Evolutionary conservation across 2,888 invertebrate genomes (phyloP), one percentile per base, ranked within the genome.

Genomic region (Exephanes ischioxanthus): DNA sequence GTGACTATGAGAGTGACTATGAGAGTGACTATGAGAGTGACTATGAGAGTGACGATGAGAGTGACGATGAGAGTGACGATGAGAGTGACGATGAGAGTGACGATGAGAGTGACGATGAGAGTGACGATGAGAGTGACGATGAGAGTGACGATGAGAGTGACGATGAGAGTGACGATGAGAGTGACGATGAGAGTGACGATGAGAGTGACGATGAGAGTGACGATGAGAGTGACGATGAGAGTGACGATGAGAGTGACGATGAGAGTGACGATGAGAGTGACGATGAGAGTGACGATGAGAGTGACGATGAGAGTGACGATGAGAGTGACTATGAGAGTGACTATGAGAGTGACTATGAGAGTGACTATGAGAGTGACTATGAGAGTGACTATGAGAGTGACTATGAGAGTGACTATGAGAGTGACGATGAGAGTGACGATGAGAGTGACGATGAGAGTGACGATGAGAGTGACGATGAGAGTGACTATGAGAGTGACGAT

Each of bases 41-140:
- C 26, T 0, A 26, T 2, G 3, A 26, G 26, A 26, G 26, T 26
- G 3, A 37, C 19, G 2, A 22, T 9, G 0, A 3, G 1, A 89
- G 91, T 30, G 16, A 14, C 89, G 89, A 88, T 87, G 88, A 87
- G 86, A 88, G 33, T 33, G 4, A 26, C 26, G 4, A n/a, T n/a
- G n/a, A n/a, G n/a, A n/a, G n/a, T n/a, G n/a, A n/a, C n/a, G n/a
- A n/a, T n/a, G n/a, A n/a, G n/a, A n/a, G n/a, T n/a, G n/a, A n/a
- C n/a, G 4, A 33, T 33, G 0, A 3, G 5, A 5, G 33, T 33
- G 5, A 33, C 19, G 2, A 55, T 22, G 0, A 3, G 1, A 89
- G 91, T 30, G n/a, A 14, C 89, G 89, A 88, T 87, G 88, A 0
- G 1, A 89, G 91, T 30, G n/a, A 14, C 89, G 89, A 88, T 87